Percentiles rank a stretch among this genome's conserved stretches.
These are phyloP conservation scores for Marmota flaviventris DNA, from an alignment of 2,113 vertebrate genomes.

Conservation along the genomic window DNA sequence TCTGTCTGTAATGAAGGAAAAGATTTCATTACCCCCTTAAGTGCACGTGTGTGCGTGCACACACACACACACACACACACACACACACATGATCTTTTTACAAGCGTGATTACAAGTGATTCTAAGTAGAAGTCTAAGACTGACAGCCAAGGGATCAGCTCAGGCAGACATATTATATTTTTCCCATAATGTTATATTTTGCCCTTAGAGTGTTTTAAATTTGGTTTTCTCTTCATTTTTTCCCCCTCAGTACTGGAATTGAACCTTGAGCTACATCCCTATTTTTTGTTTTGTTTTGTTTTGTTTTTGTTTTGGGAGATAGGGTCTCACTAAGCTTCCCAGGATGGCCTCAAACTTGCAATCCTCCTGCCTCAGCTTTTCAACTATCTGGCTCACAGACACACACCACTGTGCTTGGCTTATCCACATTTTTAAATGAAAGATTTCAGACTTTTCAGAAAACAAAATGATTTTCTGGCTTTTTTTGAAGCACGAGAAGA, in stretches of 20 bases:
- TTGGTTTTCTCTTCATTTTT: neutral
- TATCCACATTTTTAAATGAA: neutral
- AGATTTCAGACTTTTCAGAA: neutral
- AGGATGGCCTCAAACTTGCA: too few relatives aligned
- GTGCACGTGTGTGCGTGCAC: neutral
- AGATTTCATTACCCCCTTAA: neutral
- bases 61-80: neutral
- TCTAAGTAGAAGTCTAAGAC: neutral
- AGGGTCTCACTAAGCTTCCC: too few relatives aligned
- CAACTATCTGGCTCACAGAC: too few relatives aligned
- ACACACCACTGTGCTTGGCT: too few relatives aligned
- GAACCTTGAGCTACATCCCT: too few relatives aligned
- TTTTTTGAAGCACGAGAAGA: neutral
- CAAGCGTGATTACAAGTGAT: neutral
- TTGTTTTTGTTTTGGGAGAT: too few relatives aligned
- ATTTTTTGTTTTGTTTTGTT: too few relatives aligned
- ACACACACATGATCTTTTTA: neutral
- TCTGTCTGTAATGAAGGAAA: neutral
- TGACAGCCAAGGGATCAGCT: neutral
- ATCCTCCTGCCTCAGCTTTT: too few relatives aligned
- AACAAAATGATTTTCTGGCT: neutral
- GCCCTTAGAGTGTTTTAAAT: neutral
- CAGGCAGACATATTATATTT: too few relatives aligned
- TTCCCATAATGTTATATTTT: neutral
- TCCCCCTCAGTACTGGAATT: too few relatives aligned